phyloP scores from a whole-genome alignment of 1,140 invertebrate species.

The Tetragonula clypearis region DNA sequence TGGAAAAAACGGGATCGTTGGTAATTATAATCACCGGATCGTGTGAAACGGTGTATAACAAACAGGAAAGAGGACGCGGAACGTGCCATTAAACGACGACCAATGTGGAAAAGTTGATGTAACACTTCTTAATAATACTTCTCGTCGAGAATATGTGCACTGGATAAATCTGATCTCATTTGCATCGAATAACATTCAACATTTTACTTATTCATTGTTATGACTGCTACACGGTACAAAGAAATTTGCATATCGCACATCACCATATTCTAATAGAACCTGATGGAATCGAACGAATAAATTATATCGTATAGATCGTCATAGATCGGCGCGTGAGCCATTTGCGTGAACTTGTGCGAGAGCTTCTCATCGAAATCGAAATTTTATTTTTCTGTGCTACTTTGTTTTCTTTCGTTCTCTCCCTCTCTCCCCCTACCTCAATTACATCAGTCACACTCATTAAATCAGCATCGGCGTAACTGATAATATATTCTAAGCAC shows the following conservation, averaged over 20 bases:
- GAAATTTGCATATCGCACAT: not conserved
- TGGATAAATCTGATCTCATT: conserved; percentile 28
- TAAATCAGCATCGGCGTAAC: not conserved
- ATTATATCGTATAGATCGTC: not conserved
- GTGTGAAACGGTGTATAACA: not conserved
- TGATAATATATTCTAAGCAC: not conserved
- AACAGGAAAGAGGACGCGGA: conserved; percentile 13
- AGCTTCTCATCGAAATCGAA: not conserved
- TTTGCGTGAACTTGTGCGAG: not conserved
- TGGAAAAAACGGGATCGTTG: not conserved
- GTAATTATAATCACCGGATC: not conserved
- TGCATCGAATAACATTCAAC: not conserved
- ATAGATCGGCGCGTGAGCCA: not conserved
- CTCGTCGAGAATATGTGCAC: not conserved
- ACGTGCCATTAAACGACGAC: conserved; percentile 13
- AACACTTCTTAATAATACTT: conserved; percentile 5
- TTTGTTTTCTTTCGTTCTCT: not conserved
- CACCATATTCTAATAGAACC: not conserved
- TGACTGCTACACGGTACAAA: no score
- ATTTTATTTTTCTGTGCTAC: not conserved
- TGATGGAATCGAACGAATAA: not conserved
- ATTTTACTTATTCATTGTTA: not conserved
- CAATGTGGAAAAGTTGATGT: conserved; percentile 24
- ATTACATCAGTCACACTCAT: not conserved
- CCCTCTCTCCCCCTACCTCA: not conserved